Conservation (phyloP, 30 jellyfish, hydroid and myxozoan species). For the Turritopsis dohrnii region DNA sequence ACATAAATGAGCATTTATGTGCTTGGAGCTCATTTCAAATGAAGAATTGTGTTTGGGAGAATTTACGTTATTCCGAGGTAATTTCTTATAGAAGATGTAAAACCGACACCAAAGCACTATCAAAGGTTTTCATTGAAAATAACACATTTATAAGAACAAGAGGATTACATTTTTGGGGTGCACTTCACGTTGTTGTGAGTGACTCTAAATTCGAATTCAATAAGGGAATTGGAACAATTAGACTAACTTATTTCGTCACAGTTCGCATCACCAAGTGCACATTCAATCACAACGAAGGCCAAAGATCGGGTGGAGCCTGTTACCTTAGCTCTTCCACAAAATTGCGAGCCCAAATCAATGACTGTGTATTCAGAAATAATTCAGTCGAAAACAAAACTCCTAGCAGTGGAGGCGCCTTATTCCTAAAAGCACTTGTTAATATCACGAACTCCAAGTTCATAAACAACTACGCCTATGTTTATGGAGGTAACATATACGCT, state of each 20-base stretch:
- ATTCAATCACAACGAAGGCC: conserved; percentile 23
- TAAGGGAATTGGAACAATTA: not conserved
- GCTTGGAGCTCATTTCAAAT: not conserved
- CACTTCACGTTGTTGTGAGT: not conserved
- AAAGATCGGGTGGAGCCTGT: conserved; percentile 32
- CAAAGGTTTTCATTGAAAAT: not conserved
- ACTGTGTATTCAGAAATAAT: not conserved
- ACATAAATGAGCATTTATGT: not conserved
- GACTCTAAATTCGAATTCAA: not conserved
- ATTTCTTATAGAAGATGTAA: not conserved
- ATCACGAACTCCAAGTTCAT: not conserved
- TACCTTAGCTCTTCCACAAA: not conserved
- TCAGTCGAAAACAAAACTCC: not conserved
- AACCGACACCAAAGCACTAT: too few species aligned
- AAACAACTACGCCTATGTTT: not conserved
- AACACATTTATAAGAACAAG: not conserved
- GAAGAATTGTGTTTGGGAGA: not conserved
- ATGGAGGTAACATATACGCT: not conserved
- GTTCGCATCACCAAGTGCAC: conserved; percentile 12
- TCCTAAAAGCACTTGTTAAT: not conserved
- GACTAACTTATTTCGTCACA: not conserved
- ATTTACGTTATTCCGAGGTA: not conserved
- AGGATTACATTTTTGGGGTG: not conserved
- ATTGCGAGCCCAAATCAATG: not conserved
- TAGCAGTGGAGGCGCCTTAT: not conserved